Evolutionary conservation across 2,888 invertebrate species (phyloP), one percentile per base, ranked within the genome.

Genomic region (Drosophila testacea): DNA sequence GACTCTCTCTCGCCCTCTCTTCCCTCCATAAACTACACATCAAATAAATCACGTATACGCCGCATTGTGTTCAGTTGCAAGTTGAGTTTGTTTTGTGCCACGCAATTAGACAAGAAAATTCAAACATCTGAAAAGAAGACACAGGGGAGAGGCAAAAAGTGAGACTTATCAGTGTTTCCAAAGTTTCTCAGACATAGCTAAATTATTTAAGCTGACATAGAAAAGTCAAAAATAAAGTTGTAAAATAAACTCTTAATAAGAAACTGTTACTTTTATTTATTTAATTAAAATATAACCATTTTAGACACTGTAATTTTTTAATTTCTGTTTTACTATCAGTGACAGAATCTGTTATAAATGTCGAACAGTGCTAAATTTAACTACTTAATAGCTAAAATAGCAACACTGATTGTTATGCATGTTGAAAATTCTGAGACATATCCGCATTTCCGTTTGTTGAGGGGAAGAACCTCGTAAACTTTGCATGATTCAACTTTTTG

Each of bases 1-100:
- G 22, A 4, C 38, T n/a, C n/a, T 16, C 27, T 22, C 32, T 51
- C 6, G 1, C 27, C 9, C n/a, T n/a, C 11, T 22, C 16, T 4
- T 34, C 4, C 9, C 22, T 10, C 13, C 13, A 39, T 39, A 38
- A 5, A 38, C 38, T 13, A 10, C 10, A 48, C 4, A 22, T 46
- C 63, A 74, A 70, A 77, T 81, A 83, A 83, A 88, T 86, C 81
- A 88, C 83, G 81, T 75, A 88, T 88, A 81, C 81, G 83, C 66
- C 68, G 63, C 70, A 64, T 65, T 69, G 69, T 52, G 38, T 7
- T 36, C 30, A 48, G 36, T 54, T 42, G 52, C n/a, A 6, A 30
- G 61, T 28, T 5, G 44, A 16, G 16, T 57, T 52, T 44, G 56
- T 67, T 7, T 64, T 77, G 51, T 73, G 73, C 59, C 60, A 64